Base-by-base conservation (phyloP, 2,888 invertebrate genomes). In the Troglohyphantes excavatus region DNA sequence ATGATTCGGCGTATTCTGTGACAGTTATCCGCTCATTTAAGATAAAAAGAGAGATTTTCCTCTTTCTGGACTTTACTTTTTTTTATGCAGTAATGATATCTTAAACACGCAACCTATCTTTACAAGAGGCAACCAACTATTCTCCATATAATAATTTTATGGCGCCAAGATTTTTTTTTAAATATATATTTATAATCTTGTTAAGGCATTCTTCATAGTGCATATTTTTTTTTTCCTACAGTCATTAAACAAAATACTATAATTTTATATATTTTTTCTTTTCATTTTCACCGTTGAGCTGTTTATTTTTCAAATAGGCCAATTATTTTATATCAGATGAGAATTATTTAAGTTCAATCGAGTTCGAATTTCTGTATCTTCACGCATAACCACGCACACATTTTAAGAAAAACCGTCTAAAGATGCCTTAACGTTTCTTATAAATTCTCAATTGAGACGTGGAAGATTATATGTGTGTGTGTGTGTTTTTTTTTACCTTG, bases 41-140 rank as follows among this genome's bases (percentile, higher is more conserved):
- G 53, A 53, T 53, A 53, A 53, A 53, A 53, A 53, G 53, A 53
- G n/a, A 53, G 9, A 53, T 53, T 53, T n/a, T 53, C 53, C 53
- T 53, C 17, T 53, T 53, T 53, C n/a, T 53, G 3, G n/a, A 53
- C 17, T 53, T 53, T n/a, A 33, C n/a, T 39, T 53, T 46, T 46
- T 17, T 46, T 17, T 53, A 53, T 9, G 9, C 1, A 53, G 17
- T 53, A 53, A 53, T 53, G n/a, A 53, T 17, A 53, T 11, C 53
- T 53, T 53, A 9, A 53, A 53, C 53, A 53, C 13, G 17, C n/a
- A 53, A 53, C 53, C 53, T n/a, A 53, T 53, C n/a, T 53, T 53
- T 53, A 53, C 17, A n/a, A 9, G 53, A 13, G 53, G 17, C 17
- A 53, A 17, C n/a, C 53, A 53, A 53, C 53, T 53, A 13, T 53